Evolutionary conservation across 92 coral and sea anemone species (phyloP).

Genomic region (Galaxea fascicularis): DNA sequence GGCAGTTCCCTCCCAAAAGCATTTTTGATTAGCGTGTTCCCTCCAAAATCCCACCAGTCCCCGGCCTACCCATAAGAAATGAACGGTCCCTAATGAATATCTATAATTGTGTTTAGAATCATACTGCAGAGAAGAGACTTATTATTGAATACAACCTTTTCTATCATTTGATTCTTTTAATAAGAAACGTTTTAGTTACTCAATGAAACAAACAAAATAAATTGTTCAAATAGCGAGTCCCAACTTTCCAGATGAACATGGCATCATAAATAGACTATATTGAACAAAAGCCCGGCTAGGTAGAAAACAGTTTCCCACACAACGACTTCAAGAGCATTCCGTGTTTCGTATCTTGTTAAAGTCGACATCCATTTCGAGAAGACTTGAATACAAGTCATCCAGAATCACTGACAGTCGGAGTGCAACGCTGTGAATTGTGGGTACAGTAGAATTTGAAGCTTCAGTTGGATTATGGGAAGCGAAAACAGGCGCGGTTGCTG

Average conservation of each 20-base stretch:
- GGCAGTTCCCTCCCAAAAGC: too few relatives aligned
- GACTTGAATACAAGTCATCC: conserved; percentile 34
- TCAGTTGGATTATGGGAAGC: conserved; percentile 18
- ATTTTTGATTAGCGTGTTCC: too few relatives aligned
- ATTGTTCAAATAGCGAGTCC: background rate
- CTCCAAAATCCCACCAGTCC: too few relatives aligned
- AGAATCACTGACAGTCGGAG: conserved; percentile 30
- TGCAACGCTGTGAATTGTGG: conserved; percentile 41
- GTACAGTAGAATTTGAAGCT: background rate
- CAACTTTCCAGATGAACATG: background rate
- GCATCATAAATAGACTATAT: too few relatives aligned
- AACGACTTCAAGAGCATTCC: background rate
- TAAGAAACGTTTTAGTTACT: background rate
- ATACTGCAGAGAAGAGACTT: background rate
- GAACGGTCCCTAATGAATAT: too few relatives aligned
- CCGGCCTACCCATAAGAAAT: too few relatives aligned
- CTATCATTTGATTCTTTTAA: background rate
- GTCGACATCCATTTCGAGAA: conserved; percentile 37
- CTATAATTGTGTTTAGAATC: too few relatives aligned
- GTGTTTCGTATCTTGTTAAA: conserved; percentile 15
- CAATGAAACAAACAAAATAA: background rate
- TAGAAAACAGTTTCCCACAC: background rate
- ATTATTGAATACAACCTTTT: background rate
- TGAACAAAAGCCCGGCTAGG: background rate
- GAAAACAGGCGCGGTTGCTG: conserved; percentile 7